Evolutionary conservation across 2,113 vertebrate species (phyloP), one percentile per base, ranked within the genome.

Genomic region (Psittacula cyanocephala): DNA sequence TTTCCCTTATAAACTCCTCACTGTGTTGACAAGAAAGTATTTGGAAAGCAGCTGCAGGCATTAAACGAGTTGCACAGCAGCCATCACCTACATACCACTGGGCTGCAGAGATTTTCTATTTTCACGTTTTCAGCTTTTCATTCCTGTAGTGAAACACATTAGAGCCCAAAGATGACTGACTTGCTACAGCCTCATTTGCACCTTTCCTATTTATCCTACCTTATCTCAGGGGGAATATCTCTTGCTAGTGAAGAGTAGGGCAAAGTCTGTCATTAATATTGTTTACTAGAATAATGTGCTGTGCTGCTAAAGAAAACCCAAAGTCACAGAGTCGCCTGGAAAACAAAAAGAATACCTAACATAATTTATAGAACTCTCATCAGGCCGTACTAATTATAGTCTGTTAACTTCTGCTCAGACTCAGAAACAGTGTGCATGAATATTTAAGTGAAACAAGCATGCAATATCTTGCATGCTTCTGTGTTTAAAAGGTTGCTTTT

Each of bases 121-220:
- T 92, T 88, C 37, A 19, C 75, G 33, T 77, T 95, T 92, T 91
- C 64, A 78, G 46, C 65, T 93, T 88, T 92, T 81, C 33, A 44
- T 4, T 86, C 52, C 27, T 50, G 3, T 68, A 68, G 88, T 67
- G 46, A 83, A 67, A n/a, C 20, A 52, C 13, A 60, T 63, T 31
- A 49, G 77, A 86, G 37, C 23, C 39, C 31, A 55, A 84, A 76
- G 62, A 81, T 0, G 1, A 49, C 6, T 90, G n/a, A 52, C 74
- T 69, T 92, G 29, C 62, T 10, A 18, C 19, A 76, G 15, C 22
- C 29, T 89, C 35, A 28, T 24, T n/a, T 70, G 39, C 20, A 29
- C 16, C 50, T 88, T 91, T 85, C n/a, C 22, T 79, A 10, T 79
- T 81, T 76, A 52, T 76, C 39, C 31, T 59, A 49, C 37, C 9